Evolutionary conservation across 2,797 vertebrate genomes (phyloP), one percentile per base, ranked within the genome.

Genomic region (Leptoclinus maculatus): DNA sequence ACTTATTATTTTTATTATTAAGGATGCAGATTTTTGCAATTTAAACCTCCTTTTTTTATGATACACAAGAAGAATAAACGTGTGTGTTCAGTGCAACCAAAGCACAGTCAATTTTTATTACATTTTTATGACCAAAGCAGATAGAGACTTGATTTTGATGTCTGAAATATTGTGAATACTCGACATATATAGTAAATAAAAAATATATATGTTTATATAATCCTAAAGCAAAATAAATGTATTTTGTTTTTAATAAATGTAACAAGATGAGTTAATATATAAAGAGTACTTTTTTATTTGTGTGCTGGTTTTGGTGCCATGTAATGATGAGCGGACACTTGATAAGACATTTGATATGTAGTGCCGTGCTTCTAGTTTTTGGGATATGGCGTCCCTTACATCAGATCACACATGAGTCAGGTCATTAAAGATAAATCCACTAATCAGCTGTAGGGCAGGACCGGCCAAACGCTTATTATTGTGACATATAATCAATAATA

Each of bases 221-320:
- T 83, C 38, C 16, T 29, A 21, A 43, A 32, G 2, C 17, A 49
- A 58, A 43, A 21, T 25, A 39, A 43, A 5, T 5, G 59, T 68
- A 25, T 66, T 78, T 84, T 81, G 72, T 85, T 88, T 89, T 72
- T 67, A 84, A 84, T 88, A 87, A 89, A 91, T 76, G 27, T 66
- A 38, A 76, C 7, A 59, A 29, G 41, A 70, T 62, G 54, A 74
- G 59, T 87, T 72, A 12, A 71, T 9, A 23, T 36, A 25, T 69
- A 58, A 49, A 1, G 65, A 41, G 19, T 11, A 7, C 6, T 51
- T 53, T 53, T 65, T 32, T 49, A 0, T 87, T 45, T 81, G 57
- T 51, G 41, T 59, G n/a, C 6, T 25, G 65, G n/a, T 57, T 73
- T 54, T 74, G 85, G 82, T 79, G 87, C 2, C 88, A 86, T 87